Base-by-base conservation (phyloP, 2,113 vertebrate species). In the Myxocyprinus asiaticus region DNA sequence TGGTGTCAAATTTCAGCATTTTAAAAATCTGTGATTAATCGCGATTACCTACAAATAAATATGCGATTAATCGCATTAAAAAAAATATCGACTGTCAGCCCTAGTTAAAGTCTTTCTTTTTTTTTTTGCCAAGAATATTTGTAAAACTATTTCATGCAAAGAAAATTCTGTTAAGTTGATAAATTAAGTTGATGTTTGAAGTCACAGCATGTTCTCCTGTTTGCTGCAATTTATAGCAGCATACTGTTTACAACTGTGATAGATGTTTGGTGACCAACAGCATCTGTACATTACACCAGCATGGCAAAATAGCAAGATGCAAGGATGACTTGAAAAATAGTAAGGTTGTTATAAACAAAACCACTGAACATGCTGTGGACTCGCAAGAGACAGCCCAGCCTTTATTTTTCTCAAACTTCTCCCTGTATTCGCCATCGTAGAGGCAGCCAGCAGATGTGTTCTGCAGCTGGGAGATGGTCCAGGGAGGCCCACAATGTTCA, bases 381-480 rank as follows among this genome's bases (percentile, higher is more conserved):
- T 55, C 73, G 43, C 73, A 76, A 65, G 70, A 73, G 70, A 72
- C 63, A 6, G 42, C 5, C 43, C 14, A 50, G 62, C 0, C 51
- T 47, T 55, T 63, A 14, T 51, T 64, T 73, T 47, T 22, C 59
- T n/a, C n/a, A n/a, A 63, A 55, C 68, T 51, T 74, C 17, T 79
- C 42, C 70, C 72, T 84, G 74, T 67, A 50, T 55, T 14, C 71
- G 81, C 83, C 12, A 10, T 55, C 73, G 56, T 68, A 44, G 45
- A 72, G 66, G 33, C 69, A 69, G 67, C 48, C 44, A 47, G 53
- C 67, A 69, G 65, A 71, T 76, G 82, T 63, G 78, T 71, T 58
- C 69, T 67, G 51, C 82, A 80, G 75, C 80, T 81, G 82, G 42
- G 70, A 66, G 66, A 62, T 56, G n/a, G 67, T 77, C 77, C 43